Percentiles rank a stretch among this genome's conserved stretches.
phyloP scores from a whole-genome alignment of 23 tunicate species.

The Clavelina lepadiformis region DNA sequence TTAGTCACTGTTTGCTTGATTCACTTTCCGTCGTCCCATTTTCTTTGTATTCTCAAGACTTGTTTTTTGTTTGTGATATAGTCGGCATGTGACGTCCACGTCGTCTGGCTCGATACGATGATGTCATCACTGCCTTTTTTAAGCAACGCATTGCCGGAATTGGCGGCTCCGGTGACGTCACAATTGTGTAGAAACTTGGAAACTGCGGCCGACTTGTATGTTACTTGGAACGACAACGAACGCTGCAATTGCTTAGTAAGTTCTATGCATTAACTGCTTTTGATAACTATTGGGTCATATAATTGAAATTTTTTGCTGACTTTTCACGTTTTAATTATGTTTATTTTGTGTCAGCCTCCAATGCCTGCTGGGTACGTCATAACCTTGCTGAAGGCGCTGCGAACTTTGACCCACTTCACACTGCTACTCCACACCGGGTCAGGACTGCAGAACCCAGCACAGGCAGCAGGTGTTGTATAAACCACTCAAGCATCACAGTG shows the following conservation, averaged over 20 bases:
- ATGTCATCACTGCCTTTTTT: conserved; percentile 50
- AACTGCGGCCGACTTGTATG: conserved; percentile 22
- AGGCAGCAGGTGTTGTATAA: background rate
- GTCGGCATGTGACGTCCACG: conserved; percentile 20
- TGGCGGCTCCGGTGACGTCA: conserved; percentile 32
- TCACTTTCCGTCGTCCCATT: background rate
- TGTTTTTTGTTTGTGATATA: background rate
- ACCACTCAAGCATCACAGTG: background rate
- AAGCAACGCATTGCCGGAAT: conserved; percentile 24
- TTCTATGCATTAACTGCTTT: no score
- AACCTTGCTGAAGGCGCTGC: conserved; percentile 31
- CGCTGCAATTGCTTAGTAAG: no score
- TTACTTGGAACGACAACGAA: conserved; percentile 10
- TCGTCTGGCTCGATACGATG: conserved; percentile 53
- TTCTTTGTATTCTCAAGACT: background rate
- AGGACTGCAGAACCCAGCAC: background rate
- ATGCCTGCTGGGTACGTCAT: conserved; percentile 55
- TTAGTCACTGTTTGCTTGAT: no score
- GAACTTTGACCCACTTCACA: conserved; percentile 24
- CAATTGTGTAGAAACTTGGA: conserved; percentile 69
- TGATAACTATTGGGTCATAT: no score
- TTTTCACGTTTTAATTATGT: no score
- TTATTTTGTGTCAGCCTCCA: conserved; percentile 23
- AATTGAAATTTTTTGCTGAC: no score
- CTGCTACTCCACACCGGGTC: conserved; percentile 20